A percentile compares a stretch with the other conserved stretches of the same genome.
Evolutionary conservation across 2,888 invertebrate species (phyloP).

Genomic region (Rhimphoctona megacephalus): DNA sequence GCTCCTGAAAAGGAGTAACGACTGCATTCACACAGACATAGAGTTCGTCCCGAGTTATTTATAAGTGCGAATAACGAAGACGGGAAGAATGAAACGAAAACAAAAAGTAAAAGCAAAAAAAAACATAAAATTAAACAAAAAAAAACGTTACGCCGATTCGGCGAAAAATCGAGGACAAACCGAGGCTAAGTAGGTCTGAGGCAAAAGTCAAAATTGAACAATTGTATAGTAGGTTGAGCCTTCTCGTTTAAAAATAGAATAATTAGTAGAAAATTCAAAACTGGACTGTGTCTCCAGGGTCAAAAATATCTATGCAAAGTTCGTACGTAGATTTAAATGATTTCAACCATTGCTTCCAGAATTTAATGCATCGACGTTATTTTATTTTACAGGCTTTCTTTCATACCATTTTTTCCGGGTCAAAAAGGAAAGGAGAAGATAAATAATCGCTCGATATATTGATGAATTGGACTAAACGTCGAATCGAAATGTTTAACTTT

Average conservation of each 20-base stretch:
- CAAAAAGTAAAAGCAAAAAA: slow-evolving; percentile 7
- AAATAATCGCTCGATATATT: neutral
- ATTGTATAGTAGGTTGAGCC: slow-evolving; percentile 3
- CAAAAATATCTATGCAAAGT: neutral
- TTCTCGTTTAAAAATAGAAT: neutral
- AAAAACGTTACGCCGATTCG: slow-evolving; percentile 23
- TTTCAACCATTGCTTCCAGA: neutral
- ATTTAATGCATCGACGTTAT: neutral
- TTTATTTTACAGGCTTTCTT: neutral
- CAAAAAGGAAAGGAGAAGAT: neutral
- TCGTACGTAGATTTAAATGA: neutral
- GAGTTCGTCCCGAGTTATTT: slow-evolving; percentile 37
- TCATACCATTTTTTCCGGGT: neutral
- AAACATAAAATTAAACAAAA: neutral
- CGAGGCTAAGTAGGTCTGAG: slow-evolving; percentile 36
- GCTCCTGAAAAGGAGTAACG: slow-evolving; percentile 53
- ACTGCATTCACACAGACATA: slow-evolving; percentile 34
- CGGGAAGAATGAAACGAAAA: slow-evolving; percentile 14
- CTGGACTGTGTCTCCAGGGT: neutral
- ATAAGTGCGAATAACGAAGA: slow-evolving; percentile 33
- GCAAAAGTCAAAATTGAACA: slow-evolving; percentile 40
- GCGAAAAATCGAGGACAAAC: slow-evolving; percentile 52
- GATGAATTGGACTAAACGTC: neutral
- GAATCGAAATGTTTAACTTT: neutral
- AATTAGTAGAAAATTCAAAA: neutral